Evolutionary conservation across 2,797 vertebrate genomes (phyloP).

Genomic region (Thaleichthys pacificus): DNA sequence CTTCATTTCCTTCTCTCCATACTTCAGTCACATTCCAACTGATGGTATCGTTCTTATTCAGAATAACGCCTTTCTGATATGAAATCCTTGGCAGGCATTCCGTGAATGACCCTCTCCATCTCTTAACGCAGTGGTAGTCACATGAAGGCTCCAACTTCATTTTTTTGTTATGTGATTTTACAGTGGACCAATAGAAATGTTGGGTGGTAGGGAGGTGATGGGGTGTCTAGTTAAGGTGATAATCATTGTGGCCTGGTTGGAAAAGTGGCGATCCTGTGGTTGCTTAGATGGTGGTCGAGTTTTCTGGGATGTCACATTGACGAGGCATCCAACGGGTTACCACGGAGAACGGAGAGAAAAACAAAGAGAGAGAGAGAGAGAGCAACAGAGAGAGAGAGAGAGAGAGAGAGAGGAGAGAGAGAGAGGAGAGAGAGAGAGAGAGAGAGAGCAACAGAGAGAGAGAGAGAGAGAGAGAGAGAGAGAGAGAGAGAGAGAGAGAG

Average conservation of each 20-base stretch:
- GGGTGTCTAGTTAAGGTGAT: background rate
- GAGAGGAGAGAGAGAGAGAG: background rate
- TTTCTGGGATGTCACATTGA: slow-evolving; percentile 5
- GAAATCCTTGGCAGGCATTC: background rate
- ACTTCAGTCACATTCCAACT: background rate
- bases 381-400: too few relatives aligned
- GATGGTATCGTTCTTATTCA: background rate
- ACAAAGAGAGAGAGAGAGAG: background rate
- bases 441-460: background rate
- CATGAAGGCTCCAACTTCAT: background rate
- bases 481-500: too few relatives aligned
- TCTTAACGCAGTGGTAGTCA: background rate
- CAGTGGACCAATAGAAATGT: background rate
- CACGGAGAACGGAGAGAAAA: background rate
- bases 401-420: too few relatives aligned
- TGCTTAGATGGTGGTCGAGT: slow-evolving; percentile 15
- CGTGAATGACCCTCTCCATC: background rate
- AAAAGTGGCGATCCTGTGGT: slow-evolving; percentile 15
- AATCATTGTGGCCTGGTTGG: background rate
- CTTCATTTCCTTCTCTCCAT: background rate
- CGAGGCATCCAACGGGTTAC: slow-evolving; percentile 14
- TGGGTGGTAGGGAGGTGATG: background rate
- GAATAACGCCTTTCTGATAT: background rate
- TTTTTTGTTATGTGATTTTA: background rate
- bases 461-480: too few relatives aligned